These are phyloP conservation scores for Hormaphis cornu DNA, from an alignment of 1,140 invertebrate genomes.

Conservation along the genomic window DNA sequence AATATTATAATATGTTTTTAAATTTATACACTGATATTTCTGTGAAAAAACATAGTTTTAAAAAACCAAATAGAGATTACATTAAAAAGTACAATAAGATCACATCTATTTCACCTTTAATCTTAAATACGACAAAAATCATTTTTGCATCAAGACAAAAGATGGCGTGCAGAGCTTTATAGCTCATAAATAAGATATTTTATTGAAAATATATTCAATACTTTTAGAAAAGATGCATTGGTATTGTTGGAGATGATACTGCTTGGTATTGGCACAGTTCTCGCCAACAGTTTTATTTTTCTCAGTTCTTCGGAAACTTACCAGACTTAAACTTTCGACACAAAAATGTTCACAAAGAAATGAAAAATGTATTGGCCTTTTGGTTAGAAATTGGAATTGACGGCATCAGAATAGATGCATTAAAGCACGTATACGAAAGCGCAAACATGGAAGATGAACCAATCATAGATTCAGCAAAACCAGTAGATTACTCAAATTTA, in stretches of 20 bases:
- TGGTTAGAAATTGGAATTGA: conserved; percentile 60
- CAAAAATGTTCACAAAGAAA: conserved; percentile 50
- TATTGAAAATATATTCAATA: neutral
- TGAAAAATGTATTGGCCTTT: conserved; percentile 45
- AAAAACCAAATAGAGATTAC: no score
- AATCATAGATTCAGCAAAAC: neutral
- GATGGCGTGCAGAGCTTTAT: no score
- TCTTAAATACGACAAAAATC: no score
- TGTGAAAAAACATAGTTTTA: no score
- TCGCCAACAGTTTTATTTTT: conserved; percentile 61
- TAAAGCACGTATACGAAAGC: conserved; percentile 46
- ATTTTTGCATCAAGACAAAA: no score
- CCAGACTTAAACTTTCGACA: conserved; percentile 66
- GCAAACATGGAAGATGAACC: conserved; percentile 41
- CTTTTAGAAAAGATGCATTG: neutral
- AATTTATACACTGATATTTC: no score
- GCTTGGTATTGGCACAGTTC: conserved; percentile 59
- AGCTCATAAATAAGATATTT: no score
- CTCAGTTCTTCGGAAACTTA: conserved; percentile 58
- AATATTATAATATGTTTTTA: no score
- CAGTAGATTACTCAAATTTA: neutral
- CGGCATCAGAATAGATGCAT: conserved; percentile 59
- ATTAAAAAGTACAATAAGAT: no score
- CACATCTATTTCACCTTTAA: no score
- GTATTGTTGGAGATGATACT: conserved; percentile 45